Conservation (phyloP, 2,113 vertebrate species). For the Actenoides lindsayi region DNA sequence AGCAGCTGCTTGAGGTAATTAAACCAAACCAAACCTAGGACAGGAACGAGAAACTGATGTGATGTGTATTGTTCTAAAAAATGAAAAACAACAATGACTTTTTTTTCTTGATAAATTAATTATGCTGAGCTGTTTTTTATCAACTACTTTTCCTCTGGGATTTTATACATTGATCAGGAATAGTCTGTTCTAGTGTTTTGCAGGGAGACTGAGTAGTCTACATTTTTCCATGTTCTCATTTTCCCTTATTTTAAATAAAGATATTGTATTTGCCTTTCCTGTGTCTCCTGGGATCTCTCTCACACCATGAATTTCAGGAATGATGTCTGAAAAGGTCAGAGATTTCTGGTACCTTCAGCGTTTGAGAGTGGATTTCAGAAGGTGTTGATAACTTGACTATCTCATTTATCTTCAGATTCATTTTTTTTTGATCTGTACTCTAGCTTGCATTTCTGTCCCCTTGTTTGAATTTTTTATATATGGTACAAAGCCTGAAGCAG, state of each 20-base stretch:
- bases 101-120: neutral
- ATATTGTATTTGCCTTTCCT: neutral
- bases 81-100: neutral
- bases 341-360: neutral
- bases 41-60: neutral
- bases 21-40: too few relatives aligned
- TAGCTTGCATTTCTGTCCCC: neutral
- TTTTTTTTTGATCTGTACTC: neutral
- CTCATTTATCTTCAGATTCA: neutral
- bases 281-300: neutral
- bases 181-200: neutral
- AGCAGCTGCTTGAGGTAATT: too few relatives aligned
- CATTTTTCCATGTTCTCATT: neutral
- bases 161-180: neutral
- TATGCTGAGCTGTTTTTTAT: neutral
- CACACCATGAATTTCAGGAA: neutral
- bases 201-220: neutral
- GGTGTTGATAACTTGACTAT: neutral
- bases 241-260: neutral
- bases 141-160: neutral
- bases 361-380: neutral
- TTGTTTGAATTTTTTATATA: conserved; percentile 12
- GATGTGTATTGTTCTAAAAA: neutral
- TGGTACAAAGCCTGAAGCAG: conserved; percentile 11
- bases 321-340: conserved; percentile 8